Evolutionary conservation across 2,797 vertebrate species (phyloP).

Genomic region (Graptemys geographica): DNA sequence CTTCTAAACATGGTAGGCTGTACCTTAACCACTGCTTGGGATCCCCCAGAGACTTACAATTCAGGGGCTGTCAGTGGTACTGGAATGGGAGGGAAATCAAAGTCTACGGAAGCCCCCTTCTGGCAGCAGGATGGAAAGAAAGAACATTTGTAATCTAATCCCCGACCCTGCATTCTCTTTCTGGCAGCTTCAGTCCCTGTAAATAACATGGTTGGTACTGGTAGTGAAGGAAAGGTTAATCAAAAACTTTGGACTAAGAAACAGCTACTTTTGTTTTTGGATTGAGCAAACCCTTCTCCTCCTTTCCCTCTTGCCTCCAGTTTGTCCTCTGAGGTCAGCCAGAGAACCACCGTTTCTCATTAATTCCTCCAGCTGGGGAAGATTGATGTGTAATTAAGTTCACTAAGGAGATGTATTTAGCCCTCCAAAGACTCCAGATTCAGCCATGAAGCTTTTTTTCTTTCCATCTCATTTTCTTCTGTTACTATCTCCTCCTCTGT

Average conservation of each 20-base stretch:
- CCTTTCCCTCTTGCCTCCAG: slow-evolving; percentile 48
- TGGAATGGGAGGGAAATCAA: neutral
- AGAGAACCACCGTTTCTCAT: slow-evolving; percentile 48
- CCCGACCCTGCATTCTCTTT: neutral
- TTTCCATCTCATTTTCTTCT: neutral
- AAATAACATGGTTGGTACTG: slow-evolving; percentile 22
- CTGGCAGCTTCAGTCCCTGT: neutral
- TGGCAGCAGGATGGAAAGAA: neutral
- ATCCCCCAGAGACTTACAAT: neutral
- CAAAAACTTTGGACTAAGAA: slow-evolving; percentile 42
- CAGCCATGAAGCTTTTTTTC: slow-evolving; percentile 53
- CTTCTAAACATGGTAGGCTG: neutral
- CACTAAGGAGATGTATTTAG: slow-evolving; percentile 65
- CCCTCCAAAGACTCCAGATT: slow-evolving; percentile 37
- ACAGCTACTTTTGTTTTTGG: slow-evolving; percentile 40
- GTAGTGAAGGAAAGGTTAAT: slow-evolving; percentile 21
- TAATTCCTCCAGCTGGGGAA: slow-evolving; percentile 56
- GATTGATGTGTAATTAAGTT: slow-evolving; percentile 77
- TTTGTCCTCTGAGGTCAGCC: slow-evolving; percentile 67
- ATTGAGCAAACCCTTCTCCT: slow-evolving; percentile 48
- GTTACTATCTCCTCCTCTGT: slow-evolving; percentile 12
- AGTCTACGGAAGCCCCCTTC: neutral
- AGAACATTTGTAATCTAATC: neutral
- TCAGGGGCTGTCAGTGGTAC: neutral
- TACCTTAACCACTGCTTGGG: neutral